Evolutionary conservation across 2,797 vertebrate genomes (phyloP), one percentile per base, ranked within the genome.

Genomic region (Holocentrus rufus): DNA sequence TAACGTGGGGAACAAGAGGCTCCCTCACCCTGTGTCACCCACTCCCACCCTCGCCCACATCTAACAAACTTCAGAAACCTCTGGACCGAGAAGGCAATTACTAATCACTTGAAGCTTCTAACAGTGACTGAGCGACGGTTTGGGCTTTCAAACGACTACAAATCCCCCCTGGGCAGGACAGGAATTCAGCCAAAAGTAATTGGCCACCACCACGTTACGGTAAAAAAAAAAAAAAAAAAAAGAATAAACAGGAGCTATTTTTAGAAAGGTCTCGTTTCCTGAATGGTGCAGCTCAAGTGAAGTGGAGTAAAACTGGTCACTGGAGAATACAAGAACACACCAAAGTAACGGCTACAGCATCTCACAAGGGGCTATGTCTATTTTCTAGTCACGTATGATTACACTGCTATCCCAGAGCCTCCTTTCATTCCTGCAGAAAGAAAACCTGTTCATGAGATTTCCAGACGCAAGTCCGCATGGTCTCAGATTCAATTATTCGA

Each of bases 211-310:
- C 55, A 77, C 65, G 72, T 80, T 90, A 34, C 1, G 34, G 64
- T 83, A 20, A 74, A 85, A 85, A 70, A 68, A 85, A 80, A 44
- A 44, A 15, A 85, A 70, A 68, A 84, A 80, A 85, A 70, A 68
- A 85, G 79, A 44, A 44, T 15, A 84, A 70, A 68, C 84, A 80
- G 52, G 17, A 25, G 31, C 63, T 89, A 84, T 84, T 87, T 87
- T 86, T 87, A 80, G 81, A 86, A 84, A 47, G 68, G 55, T 60
- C 69, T 72, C 72, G 59, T 87, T 84, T 90, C 81, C 82, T 85
- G 80, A 78, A 31, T 69, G 39, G 63, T 71, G 61, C 54, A 1
- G 36, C 53, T 72, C 64, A 65, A 73, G 60, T 59, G 69, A 65
- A 73, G 60, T 59, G 69, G 70, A 79, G 59, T 44, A 50, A 61